Base-by-base conservation (phyloP, 2,113 vertebrate species). In the Pollachius pollachius region DNA sequence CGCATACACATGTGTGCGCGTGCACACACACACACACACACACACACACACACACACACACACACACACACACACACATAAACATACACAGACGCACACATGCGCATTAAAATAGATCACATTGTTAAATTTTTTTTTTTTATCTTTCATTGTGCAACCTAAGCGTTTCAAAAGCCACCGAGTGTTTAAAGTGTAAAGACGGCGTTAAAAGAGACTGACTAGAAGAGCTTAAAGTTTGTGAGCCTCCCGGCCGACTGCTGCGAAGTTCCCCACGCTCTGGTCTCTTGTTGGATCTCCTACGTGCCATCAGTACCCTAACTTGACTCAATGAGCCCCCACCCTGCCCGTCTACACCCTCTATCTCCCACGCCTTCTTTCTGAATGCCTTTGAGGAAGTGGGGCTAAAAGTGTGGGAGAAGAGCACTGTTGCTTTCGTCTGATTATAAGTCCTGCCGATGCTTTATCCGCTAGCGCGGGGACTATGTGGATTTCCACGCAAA, bases 91-190 rank as follows among this genome's bases (percentile, higher is more conserved):
- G 65, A 73, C 65, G 64, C 56, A 61, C 72, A 80, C 59, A 71
- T 13, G 65, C 68, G 71, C 37, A 64, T 60, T 80, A 67, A 62
- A 75, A 68, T 67, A 82, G 69, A 54, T 70, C 48, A 41, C 37
- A 77, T 75, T 78, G 80, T 77, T 78, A 70, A 87, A 84, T 70
- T 67, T 61, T 75, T 62, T 69, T 75, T 70, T 81, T 89, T 82
- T 69, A 62, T 67, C 77, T 88, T 88, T 87, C 67, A 84, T 85
- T 72, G 25, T 60, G 71, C 64, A 72, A 83, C 82, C 84, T 83
- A 79, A 68, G 68, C 79, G 67, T 80, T 83, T 86, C 81, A 86
- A 84, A 88, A 76, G 69, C 79, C 80, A 71, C 21, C 67, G 70
- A 52, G 17, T 75, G 64, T 64, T 71, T 68, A 79, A 71, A 77